These are phyloP conservation scores for Petromus typicus DNA, from an alignment of 2,113 vertebrate species.

Conservation along the genomic window DNA sequence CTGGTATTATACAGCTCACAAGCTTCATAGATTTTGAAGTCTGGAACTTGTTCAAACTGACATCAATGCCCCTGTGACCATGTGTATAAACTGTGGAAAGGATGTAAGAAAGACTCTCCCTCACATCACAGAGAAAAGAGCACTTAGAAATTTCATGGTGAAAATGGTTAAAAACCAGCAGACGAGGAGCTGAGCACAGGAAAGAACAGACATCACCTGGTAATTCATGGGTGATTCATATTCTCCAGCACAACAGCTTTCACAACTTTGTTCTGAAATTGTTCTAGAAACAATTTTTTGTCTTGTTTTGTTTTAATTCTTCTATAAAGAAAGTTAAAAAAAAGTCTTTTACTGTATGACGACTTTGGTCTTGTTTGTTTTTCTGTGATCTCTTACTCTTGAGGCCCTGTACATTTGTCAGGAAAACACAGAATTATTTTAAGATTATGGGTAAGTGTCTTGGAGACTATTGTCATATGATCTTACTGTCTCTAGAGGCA, in stretches of 20 bases:
- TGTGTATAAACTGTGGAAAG: neutral
- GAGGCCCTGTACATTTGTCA: neutral
- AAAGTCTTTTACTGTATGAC: neutral
- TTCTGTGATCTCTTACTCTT: neutral
- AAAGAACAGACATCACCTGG: neutral
- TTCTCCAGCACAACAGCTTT: neutral
- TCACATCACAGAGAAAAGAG: neutral
- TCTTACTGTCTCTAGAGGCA: neutral
- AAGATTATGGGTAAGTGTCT: neutral
- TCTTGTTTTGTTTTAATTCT: neutral
- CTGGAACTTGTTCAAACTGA: neutral
- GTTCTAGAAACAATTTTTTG: neutral
- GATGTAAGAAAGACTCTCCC: neutral
- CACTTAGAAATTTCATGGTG: neutral
- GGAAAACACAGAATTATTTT: neutral
- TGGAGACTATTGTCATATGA: neutral
- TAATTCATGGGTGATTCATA: neutral
- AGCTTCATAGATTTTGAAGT: neutral
- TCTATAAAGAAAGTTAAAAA: neutral
- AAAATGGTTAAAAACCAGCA: neutral
- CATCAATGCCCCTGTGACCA: neutral
- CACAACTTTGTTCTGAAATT: neutral
- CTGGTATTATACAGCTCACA: neutral
- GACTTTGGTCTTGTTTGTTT: neutral
- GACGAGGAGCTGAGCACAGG: neutral